phyloP scores from a whole-genome alignment of 35 echinoderm and acorn worm genomes.

The Anneissia japonica region DNA sequence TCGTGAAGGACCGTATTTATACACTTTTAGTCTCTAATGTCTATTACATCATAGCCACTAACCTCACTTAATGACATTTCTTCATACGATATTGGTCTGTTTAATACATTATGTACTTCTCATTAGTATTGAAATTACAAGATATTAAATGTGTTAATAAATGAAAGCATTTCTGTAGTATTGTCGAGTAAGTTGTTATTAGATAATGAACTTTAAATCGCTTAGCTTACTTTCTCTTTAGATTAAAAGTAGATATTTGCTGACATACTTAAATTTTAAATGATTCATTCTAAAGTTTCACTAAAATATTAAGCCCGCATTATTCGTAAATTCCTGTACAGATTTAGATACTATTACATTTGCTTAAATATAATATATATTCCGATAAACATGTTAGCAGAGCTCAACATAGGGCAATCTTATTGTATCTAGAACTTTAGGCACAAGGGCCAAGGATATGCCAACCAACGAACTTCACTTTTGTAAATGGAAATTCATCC shows the following conservation, averaged over 20 bases:
- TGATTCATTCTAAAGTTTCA: no score
- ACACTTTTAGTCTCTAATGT: neutral
- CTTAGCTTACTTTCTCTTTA: neutral
- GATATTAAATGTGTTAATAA: neutral
- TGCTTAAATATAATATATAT: no score
- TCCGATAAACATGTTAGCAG: no score
- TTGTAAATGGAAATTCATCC: no score
- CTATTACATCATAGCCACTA: neutral
- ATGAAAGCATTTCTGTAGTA: neutral
- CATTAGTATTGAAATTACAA: neutral
- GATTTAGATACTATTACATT: no score
- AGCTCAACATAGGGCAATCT: no score
- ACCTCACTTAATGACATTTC: neutral
- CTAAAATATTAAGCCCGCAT: no score
- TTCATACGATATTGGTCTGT: neutral
- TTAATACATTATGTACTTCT: neutral
- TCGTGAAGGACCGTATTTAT: neutral
- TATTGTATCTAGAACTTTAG: no score
- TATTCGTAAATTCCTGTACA: no score
- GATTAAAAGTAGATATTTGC: neutral
- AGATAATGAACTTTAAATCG: neutral
- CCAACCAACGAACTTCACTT: no score
- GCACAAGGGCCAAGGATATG: no score
- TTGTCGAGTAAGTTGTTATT: neutral
- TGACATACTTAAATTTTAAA: neutral